These are phyloP conservation scores for Enhydra lutris DNA, from an alignment of 2,113 vertebrate species.

Conservation along the genomic window DNA sequence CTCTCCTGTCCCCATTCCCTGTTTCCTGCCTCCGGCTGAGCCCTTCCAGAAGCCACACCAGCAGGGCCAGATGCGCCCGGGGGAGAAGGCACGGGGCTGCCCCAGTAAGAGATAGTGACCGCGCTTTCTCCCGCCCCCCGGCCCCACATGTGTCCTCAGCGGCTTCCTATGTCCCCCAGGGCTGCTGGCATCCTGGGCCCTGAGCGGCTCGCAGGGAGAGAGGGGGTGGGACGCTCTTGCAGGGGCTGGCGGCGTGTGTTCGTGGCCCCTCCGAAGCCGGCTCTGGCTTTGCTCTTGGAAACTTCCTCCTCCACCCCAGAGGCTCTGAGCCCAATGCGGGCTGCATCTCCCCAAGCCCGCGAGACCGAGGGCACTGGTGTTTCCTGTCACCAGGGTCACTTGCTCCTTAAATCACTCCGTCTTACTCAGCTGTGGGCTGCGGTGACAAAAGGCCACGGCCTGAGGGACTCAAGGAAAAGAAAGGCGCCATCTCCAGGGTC, in stretches of 20 bases:
- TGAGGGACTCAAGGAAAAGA: fast-evolving
- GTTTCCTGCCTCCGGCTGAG: background rate
- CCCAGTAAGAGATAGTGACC: fast-evolving
- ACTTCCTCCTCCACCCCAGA: background rate
- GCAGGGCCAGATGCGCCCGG: fast-evolving
- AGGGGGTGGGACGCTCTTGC: background rate
- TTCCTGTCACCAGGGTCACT: fast-evolving
- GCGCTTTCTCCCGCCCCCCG: background rate
- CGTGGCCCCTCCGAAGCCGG: fast-evolving
- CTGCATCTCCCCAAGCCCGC: background rate
- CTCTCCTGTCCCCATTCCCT: background rate
- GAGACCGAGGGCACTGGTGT: fast-evolving
- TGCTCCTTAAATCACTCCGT: background rate
- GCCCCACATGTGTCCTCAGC: fast-evolving
- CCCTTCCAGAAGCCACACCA: background rate
- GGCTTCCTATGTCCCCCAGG: background rate
- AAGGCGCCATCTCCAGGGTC: fast-evolving
- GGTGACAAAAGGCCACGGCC: background rate
- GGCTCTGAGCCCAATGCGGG: background rate
- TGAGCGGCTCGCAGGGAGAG: background rate
- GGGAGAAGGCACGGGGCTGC: background rate
- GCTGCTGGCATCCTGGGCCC: background rate
- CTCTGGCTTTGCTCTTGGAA: background rate
- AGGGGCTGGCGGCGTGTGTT: background rate
- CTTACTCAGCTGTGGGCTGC: too few relatives aligned